Evolutionary conservation across 2,797 vertebrate genomes (phyloP), one percentile per base, ranked within the genome.

Genomic region (Anomalospiza imberbis): DNA sequence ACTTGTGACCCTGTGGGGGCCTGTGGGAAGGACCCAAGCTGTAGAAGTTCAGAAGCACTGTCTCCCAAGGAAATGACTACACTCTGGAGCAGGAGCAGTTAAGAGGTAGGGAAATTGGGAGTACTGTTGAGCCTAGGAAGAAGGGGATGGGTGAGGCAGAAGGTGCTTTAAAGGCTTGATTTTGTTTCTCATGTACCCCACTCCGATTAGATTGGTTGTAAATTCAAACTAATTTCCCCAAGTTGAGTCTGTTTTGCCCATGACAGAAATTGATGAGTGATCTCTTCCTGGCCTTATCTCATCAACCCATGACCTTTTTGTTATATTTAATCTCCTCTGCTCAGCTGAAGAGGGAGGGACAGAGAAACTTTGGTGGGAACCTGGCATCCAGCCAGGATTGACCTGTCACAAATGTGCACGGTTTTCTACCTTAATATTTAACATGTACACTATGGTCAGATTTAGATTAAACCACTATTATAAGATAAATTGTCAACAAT

Each of bases 281-380:
- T 70, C 18, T 57, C 32, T 58, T 40, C 17, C 29, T 53, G 44
- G 15, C 34, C 19, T 62, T n/a, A 40, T 31, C 17, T 50, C 4
- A 2, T n/a, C 5, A 1, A 50, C 26, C 6, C 40, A n/a, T 1
- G 4, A 45, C 5, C 6, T 6, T 79, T 62, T 50, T 1, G 2
- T 61, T 34, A 2, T 19, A 40, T 58, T 62, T 89, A 31, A 44
- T 71, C 17, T 54, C 11, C 17, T 20, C 12, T 62, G 7, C 12
- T 8, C 45, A 54, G 15, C 3, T 54, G 54, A 58, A 60, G 20
- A 54, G 17, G 2, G 26, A 83, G 20, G 14, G 38, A 47, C 29
- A 61, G 13, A 51, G 2, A 4, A 5, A 5, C 14, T 58, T 75
- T 42, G 13, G 51, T 61, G 38, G 21, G n/a, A 71, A 57, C 4